Evolutionary conservation across 2,888 invertebrate species (phyloP), one percentile per base, ranked within the genome.

Genomic region (Esperia sulphurella): DNA sequence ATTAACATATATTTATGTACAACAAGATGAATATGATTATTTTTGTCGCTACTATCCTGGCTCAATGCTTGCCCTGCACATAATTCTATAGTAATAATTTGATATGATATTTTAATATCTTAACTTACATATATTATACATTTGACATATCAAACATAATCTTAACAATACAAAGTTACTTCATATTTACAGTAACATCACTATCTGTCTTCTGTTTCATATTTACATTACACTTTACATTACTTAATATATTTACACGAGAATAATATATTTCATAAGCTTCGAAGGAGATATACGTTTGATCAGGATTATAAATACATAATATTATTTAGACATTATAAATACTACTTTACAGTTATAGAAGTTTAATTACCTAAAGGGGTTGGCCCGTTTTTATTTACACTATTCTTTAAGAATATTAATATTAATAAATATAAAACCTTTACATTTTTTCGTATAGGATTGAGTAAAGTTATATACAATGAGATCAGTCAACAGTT

Each of bases 181-280:
- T 62, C 48, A 44, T 82, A 79, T 84, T 51, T 84, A 86, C 83
- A 43, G 57, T 59, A 68, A 72, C 66, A 78, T 83, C 83, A 83
- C 81, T 83, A 75, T 83, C 57, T 68, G 83, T 83, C 83, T 83
- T 82, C 64, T 55, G 57, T 42, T 49, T 30, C 38, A 53, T 65
- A 52, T 50, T 41, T 66, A 68, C 65, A 61, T 58, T 59, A 55
- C 21, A 21, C 21, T 69, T 53, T 69, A 65, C 62, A 68, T 41
- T 33, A 29, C 44, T 29, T 30, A 31, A 31, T n/a, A 31, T 44
- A 40, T 35, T 37, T 35, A 47, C 14, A 41, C 28, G 35, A 35
- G 2, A 12, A 14, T 43, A 39, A 44, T 28, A 13, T 21, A 21
- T 31, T 12, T 44, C n/a, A n/a, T 10, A 21, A 41, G 29, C 3